phyloP scores from a whole-genome alignment of 2,888 invertebrate species.

The Pristionchus entomophagus region DNA sequence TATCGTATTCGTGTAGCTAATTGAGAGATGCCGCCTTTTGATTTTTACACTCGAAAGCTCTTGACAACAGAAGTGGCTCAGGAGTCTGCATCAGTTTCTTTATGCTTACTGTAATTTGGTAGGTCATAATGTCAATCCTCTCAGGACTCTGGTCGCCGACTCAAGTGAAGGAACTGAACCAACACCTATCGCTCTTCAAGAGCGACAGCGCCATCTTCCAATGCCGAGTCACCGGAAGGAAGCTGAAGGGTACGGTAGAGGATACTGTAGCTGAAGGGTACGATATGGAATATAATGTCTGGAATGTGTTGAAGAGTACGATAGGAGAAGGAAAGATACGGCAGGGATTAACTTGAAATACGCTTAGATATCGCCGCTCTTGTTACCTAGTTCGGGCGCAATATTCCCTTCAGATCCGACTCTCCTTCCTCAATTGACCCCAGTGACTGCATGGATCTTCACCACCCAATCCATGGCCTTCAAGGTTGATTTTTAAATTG shows the following conservation, averaged over 20 bases:
- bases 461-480: neutral
- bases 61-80: neutral
- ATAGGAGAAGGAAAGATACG: no score
- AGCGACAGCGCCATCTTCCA: slow-evolving; percentile 18
- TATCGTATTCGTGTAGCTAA: no score
- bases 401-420: neutral
- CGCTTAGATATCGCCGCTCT: no score
- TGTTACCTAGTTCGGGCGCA: no score
- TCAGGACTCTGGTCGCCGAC: neutral
- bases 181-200: neutral
- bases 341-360: neutral
- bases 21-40: no score
- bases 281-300: no score
- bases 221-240: neutral
- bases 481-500: neutral
- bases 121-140: no score
- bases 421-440: neutral
- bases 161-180: slow-evolving; percentile 21
- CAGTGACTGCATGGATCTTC: neutral
- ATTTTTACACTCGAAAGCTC: neutral
- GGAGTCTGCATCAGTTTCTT: neutral
- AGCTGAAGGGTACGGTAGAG: neutral
- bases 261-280: neutral
- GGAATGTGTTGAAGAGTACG: no score
- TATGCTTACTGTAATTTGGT: no score